These are phyloP conservation scores for Falco columbarius DNA, from an alignment of 2,797 vertebrate genomes.

Conservation along the genomic window DNA sequence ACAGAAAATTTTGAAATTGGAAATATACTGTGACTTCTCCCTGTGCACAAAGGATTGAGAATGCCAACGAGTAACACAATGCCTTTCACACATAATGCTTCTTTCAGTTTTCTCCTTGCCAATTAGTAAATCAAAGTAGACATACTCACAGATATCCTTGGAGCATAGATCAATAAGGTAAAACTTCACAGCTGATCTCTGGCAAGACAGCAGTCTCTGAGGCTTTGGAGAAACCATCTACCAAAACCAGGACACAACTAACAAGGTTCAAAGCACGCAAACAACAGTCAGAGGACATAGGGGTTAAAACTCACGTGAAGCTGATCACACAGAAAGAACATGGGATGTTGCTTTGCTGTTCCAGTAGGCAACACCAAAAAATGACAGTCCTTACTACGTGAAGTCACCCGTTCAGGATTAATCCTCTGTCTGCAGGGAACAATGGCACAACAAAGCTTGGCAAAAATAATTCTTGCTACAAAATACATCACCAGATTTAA, in stretches of 20 bases:
- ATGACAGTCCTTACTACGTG: not conserved
- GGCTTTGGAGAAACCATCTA: not conserved
- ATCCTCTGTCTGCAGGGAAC: not conserved
- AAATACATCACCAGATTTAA: not conserved
- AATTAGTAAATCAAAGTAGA: not conserved
- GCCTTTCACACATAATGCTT: not conserved
- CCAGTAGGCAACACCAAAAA: not conserved
- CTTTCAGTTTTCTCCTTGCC: not conserved
- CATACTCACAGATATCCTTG: not conserved
- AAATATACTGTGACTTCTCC: not conserved
- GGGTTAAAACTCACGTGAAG: not conserved
- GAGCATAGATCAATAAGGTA: not conserved
- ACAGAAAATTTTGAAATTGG: slow-evolving; percentile 1
- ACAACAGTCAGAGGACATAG: not conserved
- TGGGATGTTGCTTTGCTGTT: not conserved
- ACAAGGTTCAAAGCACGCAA: not conserved
- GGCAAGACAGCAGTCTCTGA: not conserved
- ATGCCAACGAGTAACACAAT: not conserved
- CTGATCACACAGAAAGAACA: not conserved
- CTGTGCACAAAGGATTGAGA: not conserved
- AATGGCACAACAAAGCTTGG: not conserved
- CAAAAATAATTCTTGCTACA: not conserved
- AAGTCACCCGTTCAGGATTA: not conserved
- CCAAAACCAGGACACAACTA: not conserved
- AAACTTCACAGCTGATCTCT: not conserved